A percentile compares a stretch with the other conserved stretches of the same genome.
These are phyloP conservation scores for Hemicordylus capensis DNA, from an alignment of 2,113 vertebrate species.

Conservation along the genomic window DNA sequence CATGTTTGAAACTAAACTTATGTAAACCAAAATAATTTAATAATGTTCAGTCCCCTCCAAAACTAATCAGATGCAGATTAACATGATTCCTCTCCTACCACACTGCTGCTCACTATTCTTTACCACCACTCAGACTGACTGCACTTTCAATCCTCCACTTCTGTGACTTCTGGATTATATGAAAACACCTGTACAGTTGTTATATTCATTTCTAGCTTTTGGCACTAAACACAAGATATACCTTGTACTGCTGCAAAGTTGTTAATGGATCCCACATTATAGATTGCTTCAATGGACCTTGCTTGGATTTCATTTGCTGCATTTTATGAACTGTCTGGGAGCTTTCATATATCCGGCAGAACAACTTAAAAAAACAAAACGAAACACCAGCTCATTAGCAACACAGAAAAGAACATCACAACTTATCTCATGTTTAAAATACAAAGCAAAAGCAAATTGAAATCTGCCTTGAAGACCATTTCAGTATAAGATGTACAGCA, in stretches of 20 bases:
- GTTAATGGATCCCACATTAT: slow-evolving; percentile 54
- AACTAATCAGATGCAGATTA: background rate
- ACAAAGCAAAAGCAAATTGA: background rate
- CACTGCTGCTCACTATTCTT: background rate
- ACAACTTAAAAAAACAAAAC: slow-evolving; percentile 77
- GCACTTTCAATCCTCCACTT: background rate
- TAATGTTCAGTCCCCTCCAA: background rate
- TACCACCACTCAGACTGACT: background rate
- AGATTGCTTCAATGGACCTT: slow-evolving; percentile 49
- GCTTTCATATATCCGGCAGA: slow-evolving; percentile 90
- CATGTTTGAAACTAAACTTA: background rate
- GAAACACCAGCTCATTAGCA: slow-evolving; percentile 27
- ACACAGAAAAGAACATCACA: slow-evolving; percentile 1
- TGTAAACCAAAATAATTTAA: background rate
- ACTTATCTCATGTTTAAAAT: background rate
- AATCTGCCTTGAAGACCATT: background rate
- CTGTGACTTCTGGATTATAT: background rate
- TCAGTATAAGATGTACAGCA: background rate
- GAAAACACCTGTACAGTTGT: background rate
- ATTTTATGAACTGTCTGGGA: slow-evolving; percentile 85
- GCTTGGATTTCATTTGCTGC: slow-evolving; percentile 73
- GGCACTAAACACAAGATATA: slow-evolving; percentile 52
- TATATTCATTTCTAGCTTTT: background rate
- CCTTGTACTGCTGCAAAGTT: slow-evolving; percentile 81
- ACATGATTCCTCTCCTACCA: background rate